Percentiles rank a stretch among this genome's conserved stretches.
These are phyloP conservation scores for Cranoglanis bouderius DNA, from an alignment of 2,113 vertebrate genomes.

Conservation along the genomic window DNA sequence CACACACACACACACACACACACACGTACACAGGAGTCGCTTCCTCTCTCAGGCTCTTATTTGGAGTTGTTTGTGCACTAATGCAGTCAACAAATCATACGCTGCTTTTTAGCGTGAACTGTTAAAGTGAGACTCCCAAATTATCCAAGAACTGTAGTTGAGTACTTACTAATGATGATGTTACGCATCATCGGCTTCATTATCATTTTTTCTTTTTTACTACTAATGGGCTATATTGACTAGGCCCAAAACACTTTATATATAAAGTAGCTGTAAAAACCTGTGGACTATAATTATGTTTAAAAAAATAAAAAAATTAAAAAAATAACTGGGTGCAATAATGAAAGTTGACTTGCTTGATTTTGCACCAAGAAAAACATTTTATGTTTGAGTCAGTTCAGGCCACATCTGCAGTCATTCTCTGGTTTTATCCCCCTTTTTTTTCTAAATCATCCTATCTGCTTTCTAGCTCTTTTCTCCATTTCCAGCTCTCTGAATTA, in stretches of 20 bases:
- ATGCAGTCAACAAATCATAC: background rate
- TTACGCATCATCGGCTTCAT: background rate
- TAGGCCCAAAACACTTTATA: background rate
- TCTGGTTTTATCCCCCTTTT: conserved; percentile 49
- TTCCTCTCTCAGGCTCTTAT: conserved; percentile 38
- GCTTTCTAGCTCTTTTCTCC: conserved; percentile 42
- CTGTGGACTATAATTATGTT: background rate
- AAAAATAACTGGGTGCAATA: background rate
- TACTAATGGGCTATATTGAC: background rate
- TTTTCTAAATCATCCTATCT: conserved; percentile 40
- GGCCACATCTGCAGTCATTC: conserved; percentile 17
- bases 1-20: background rate
- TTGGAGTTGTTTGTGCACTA: conserved; percentile 4
- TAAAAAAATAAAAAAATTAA: too few species aligned
- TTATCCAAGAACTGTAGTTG: background rate
- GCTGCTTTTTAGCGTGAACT: background rate
- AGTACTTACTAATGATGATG: background rate
- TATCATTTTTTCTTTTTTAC: too few species aligned
- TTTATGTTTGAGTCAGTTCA: background rate
- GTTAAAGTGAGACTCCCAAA: background rate
- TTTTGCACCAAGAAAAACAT: conserved; percentile 1
- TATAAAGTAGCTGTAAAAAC: background rate
- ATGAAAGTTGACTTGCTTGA: background rate
- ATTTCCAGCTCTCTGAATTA: conserved; percentile 58
- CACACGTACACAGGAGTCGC: background rate